phyloP scores from a whole-genome alignment of 2,888 invertebrate genomes.

The Temnothorax ravouxi region DNA sequence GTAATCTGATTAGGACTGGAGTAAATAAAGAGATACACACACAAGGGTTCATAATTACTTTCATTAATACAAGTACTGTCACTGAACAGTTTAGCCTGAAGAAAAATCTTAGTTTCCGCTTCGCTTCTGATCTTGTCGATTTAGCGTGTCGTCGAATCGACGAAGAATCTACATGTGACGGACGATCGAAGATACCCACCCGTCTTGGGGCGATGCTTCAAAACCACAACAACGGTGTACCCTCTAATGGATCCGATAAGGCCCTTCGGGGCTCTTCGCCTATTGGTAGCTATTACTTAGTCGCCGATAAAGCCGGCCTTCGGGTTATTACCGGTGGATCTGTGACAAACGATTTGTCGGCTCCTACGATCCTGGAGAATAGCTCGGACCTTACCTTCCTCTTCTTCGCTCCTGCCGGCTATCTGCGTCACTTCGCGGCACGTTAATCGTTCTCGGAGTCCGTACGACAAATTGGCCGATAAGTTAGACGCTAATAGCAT shows the following conservation, averaged over 20 bases:
- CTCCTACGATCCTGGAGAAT: conserved; percentile 63
- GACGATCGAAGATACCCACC: conserved; percentile 71
- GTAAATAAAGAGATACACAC: neutral
- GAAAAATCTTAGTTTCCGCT: neutral
- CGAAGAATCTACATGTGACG: conserved; percentile 63
- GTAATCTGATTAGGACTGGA: neutral
- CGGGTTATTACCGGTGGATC: conserved; percentile 80
- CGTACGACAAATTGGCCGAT: conserved; percentile 82
- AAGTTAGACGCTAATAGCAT: conserved; percentile 80
- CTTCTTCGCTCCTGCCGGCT: conserved; percentile 57
- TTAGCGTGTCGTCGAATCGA: conserved; percentile 51
- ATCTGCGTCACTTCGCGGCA: conserved; percentile 76
- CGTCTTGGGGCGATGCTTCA: conserved; percentile 71
- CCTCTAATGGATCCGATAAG: conserved; percentile 82
- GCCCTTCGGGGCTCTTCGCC: conserved; percentile 65
- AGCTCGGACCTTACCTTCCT: conserved; percentile 62
- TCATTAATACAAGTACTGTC: neutral
- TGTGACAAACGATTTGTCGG: conserved; percentile 79
- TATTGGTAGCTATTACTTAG: conserved; percentile 84
- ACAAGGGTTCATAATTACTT: neutral
- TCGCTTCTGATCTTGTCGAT: conserved; percentile 49
- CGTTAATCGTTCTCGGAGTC: conserved; percentile 79
- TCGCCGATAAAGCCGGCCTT: conserved; percentile 78
- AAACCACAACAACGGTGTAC: conserved; percentile 74
- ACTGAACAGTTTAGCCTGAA: neutral